These are phyloP conservation scores for Pygoscelis adeliae DNA, from an alignment of 2,113 vertebrate genomes.

Conservation along the genomic window DNA sequence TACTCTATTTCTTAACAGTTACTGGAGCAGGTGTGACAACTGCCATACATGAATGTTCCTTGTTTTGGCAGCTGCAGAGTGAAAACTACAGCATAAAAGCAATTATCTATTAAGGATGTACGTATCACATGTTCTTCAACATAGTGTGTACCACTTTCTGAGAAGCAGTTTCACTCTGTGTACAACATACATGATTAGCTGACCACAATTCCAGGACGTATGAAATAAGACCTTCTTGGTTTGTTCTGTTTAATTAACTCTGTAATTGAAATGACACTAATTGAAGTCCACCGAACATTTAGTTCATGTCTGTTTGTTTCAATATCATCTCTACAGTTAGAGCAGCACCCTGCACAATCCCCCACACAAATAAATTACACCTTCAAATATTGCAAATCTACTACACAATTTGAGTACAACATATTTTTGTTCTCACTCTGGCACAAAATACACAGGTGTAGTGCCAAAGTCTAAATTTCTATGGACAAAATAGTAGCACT, in stretches of 20 bases:
- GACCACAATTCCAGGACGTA: background rate
- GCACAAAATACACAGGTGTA: background rate
- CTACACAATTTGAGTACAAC: background rate
- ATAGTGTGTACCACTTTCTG: background rate
- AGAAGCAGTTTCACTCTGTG: background rate
- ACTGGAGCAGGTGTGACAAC: background rate
- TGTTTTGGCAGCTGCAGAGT: background rate
- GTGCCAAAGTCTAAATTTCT: background rate
- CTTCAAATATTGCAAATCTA: background rate
- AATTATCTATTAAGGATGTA: background rate
- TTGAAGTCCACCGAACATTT: background rate
- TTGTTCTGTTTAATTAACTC: background rate
- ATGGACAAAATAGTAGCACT: background rate
- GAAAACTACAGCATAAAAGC: background rate
- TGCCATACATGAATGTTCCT: background rate
- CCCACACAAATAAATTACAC: background rate
- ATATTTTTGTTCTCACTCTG: background rate
- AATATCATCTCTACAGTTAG: background rate
- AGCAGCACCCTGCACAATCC: background rate
- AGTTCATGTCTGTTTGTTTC: background rate
- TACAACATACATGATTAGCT: background rate
- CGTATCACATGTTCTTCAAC: background rate
- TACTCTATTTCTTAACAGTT: background rate
- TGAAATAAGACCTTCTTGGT: background rate
- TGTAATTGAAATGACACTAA: background rate